Evolutionary conservation across 1,140 invertebrate genomes (phyloP).

Genomic region (Anastrepha ludens): DNA sequence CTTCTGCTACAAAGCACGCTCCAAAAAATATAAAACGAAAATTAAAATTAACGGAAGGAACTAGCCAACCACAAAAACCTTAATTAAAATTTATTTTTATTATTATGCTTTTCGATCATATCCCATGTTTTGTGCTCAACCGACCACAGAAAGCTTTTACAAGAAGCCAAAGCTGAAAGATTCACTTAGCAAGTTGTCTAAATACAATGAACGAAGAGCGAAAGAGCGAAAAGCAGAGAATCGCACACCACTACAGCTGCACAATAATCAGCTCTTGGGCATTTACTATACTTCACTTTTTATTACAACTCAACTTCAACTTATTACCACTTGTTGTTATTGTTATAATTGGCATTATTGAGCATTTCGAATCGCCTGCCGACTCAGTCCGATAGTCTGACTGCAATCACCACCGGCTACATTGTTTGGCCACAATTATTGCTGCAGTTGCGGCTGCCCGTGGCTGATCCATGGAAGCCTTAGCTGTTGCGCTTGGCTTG

Average conservation of each 20-base stretch:
- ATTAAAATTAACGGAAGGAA: neutral
- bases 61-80: neutral
- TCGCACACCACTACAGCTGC: neutral
- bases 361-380: neutral
- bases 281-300: neutral
- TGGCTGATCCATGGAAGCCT: slow-evolving; percentile 22
- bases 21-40: neutral
- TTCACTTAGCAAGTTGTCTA: neutral
- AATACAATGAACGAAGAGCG: neutral
- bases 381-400: neutral
- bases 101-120: neutral
- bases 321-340: neutral
- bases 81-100: neutral
- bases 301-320: neutral
- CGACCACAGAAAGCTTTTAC: neutral
- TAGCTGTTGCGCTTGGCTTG: slow-evolving; percentile 12
- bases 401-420: neutral
- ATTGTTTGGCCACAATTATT: slow-evolving; percentile 37
- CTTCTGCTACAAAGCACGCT: neutral
- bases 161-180: neutral
- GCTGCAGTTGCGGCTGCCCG: neutral
- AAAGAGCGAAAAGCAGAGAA: neutral
- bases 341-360: slow-evolving; percentile 37
- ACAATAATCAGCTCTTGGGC: neutral
- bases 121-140: neutral